phyloP scores from a whole-genome alignment of 2,888 invertebrate genomes.

The Theristus sp. region DNA sequence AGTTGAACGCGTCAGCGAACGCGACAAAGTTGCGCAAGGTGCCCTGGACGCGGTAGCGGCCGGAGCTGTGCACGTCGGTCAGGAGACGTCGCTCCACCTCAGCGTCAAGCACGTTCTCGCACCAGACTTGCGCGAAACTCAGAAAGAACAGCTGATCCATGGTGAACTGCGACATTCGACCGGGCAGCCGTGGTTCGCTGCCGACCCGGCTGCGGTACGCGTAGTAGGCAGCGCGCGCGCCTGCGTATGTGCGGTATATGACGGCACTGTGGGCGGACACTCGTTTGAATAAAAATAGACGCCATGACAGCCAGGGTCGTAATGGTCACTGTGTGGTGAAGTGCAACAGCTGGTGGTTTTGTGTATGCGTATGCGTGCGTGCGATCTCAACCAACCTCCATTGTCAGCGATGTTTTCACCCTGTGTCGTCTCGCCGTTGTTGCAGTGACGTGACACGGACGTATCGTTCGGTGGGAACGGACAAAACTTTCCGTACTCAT shows the following conservation, averaged over 20 bases:
- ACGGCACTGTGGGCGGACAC: no score
- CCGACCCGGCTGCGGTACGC: conserved; percentile 9
- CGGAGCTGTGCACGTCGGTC: conserved; percentile 5
- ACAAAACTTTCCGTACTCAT: conserved; percentile 16
- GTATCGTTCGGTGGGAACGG: conserved; percentile 11
- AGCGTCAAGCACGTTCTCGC: not conserved
- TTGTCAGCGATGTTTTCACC: conserved; percentile 42
- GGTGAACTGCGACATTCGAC: conserved; percentile 15
- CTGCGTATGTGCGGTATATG: not conserved
- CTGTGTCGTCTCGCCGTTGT: conserved; percentile 38
- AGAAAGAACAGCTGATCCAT: conserved; percentile 34
- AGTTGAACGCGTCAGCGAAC: not conserved
- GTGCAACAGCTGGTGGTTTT: no score
- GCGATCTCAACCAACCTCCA: no score
- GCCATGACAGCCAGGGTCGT: no score
- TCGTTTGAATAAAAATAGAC: no score
- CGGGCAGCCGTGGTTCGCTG: conserved; percentile 13
- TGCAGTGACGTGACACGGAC: conserved; percentile 11
- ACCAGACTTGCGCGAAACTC: conserved; percentile 40
- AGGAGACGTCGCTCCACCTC: not conserved
- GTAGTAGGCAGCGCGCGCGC: conserved; percentile 27
- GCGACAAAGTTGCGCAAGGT: not conserved
- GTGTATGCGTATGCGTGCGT: no score
- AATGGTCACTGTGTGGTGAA: no score
- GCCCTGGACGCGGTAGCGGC: conserved; percentile 3